Evolutionary conservation across 2,113 vertebrate genomes (phyloP), one percentile per base, ranked within the genome.

Genomic region (Oncorhynchus masou): DNA sequence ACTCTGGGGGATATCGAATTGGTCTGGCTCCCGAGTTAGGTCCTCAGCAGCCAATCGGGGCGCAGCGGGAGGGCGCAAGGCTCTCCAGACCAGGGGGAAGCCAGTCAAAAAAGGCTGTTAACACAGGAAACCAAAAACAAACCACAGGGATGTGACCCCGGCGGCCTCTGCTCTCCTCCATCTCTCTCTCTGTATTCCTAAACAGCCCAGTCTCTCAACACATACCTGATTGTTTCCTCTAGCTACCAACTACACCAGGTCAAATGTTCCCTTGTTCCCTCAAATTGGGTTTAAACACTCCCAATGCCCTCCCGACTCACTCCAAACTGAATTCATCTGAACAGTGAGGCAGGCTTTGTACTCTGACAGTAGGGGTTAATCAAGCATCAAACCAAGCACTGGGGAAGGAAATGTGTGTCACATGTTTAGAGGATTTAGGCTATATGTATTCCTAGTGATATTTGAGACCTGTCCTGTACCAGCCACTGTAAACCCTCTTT

Each of bases 1-100:
- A 71, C 70, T 78, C 73, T 49, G 34, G 68, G 57, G 69, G 69
- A 77, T 68, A 45, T 71, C 66, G 73, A 57, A 54, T 68, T 76
- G 73, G 81, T 68, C 70, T 68, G 8, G 34, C 25, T 81, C 81
- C 75, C 86, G 82, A 85, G 84, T 89, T 90, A 83, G 91, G 90
- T 72, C 49, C 25, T 57, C 48, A 27, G 76, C 57, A 71, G 70
- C 91, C 86, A 88, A 87, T 90, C n/a, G 74, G 6, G 6, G 6
- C 64, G n/a, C 11, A 7, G 65, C 45, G 62, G 8, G 62, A 49
- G 62, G 8, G 54, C 49, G 62, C 25, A 60, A 20, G 45, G 68
- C 9, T 12, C 7, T 5, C 22, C 39, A n/a, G n/a, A 16, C 5
- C 6, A n/a, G 27, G 9, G 39, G 48, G 49, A 51, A 51, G 66